These are phyloP conservation scores for Megalops atlanticus DNA, from an alignment of 2,113 vertebrate species.

Conservation along the genomic window DNA sequence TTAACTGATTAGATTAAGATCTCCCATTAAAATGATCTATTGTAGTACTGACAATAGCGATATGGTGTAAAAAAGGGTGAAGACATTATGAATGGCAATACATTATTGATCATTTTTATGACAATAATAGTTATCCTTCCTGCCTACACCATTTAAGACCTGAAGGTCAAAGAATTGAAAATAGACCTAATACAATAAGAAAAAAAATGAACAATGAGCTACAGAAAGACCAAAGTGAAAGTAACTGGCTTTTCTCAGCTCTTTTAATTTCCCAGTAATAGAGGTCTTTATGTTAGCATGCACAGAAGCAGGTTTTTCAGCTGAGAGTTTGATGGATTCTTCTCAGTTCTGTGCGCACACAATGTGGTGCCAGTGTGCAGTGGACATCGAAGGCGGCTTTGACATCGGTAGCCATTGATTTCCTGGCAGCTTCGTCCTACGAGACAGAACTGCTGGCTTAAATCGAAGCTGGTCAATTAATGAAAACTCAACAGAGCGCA, in stretches of 20 bases:
- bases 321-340: not conserved
- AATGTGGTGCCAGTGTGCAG: not conserved
- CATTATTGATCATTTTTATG: not conserved
- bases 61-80: not conserved
- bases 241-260: not conserved
- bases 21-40: not conserved
- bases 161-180: not conserved
- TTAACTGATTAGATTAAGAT: not conserved
- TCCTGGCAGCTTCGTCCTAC: not conserved
- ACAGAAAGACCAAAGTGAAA: not conserved
- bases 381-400: not conserved
- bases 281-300: not conserved
- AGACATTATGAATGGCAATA: not conserved
- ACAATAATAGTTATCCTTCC: not conserved
- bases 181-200: not conserved
- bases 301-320: not conserved
- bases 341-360: not conserved
- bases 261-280: not conserved
- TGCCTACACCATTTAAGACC: not conserved
- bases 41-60: not conserved
- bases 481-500: slow-evolving; percentile 11
- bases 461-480: slow-evolving; percentile 23
- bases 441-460: slow-evolving; percentile 12
- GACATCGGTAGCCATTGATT: not conserved
- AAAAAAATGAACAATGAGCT: not conserved